Conservation (phyloP, 2,113 vertebrate genomes). For the Zonotrichia leucophrys region DNA sequence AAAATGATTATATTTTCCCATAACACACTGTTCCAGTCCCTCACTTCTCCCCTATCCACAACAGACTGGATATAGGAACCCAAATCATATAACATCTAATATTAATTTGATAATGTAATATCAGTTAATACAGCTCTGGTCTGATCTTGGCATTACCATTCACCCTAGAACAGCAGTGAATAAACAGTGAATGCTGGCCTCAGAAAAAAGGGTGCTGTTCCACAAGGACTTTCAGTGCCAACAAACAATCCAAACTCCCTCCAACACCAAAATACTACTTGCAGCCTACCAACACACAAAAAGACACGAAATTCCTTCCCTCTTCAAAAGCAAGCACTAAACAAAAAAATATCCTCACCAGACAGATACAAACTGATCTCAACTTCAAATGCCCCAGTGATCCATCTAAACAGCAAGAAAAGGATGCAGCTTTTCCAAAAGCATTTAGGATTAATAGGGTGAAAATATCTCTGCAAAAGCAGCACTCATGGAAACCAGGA, state of each 20-base stretch:
- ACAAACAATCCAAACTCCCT: not conserved
- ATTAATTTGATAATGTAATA: not conserved
- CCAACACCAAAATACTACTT: not conserved
- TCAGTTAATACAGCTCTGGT: not conserved
- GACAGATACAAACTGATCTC: not conserved
- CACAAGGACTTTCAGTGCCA: not conserved
- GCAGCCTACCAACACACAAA: not conserved
- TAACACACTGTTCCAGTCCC: not conserved
- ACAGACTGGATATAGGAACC: not conserved
- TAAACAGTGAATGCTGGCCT: not conserved
- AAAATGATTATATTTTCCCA: not conserved
- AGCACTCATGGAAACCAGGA: not conserved
- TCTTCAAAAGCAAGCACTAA: not conserved
- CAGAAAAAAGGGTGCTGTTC: not conserved
- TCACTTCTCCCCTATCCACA: not conserved
- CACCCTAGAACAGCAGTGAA: not conserved
- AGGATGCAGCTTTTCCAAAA: not conserved
- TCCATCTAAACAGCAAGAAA: not conserved
- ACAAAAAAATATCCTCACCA: not conserved
- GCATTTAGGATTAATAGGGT: not conserved
- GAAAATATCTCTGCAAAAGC: not conserved
- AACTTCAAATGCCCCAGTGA: not conserved
- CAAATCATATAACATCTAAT: not conserved
- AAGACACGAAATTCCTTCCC: not conserved
- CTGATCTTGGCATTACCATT: not conserved